Base-by-base conservation (phyloP, 1,140 invertebrate species). In the Yoshiicerus persimilis region DNA sequence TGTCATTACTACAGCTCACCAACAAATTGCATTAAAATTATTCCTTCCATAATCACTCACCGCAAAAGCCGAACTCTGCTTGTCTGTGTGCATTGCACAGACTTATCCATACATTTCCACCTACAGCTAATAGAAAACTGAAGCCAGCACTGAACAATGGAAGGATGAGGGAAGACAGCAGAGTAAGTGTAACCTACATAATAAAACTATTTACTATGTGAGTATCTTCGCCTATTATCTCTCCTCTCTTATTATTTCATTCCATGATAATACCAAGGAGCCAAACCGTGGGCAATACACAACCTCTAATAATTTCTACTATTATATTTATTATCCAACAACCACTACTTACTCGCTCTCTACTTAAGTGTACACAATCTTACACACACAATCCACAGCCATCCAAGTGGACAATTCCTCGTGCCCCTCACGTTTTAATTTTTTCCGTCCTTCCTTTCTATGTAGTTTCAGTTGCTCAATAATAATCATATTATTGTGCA, bases 1-100 rank as follows among this genome's bases (percentile, higher is more conserved):
- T 85, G 56, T 88, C 47, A 88, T 86, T 86, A 88, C 64, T 36
- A 20, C 85, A 77, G 34, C 86, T 80, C 66, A 75, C 86, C 86
- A 87, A 38, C 32, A 84, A 84, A 84, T 83, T 83, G 77, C 36
- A 38, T 38, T 83, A 83, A 30, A 83, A 83, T 84, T 84, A 30
- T 80, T 38, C 30, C 56, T 41, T 84, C 39, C 39, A 47, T 84
- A 47, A 84, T 62, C 41, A 30, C 32, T 47, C 83, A 84, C 83
- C 83, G 39, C 83, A 84, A 84, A 84, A 84, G 38, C 83, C 83
- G 38, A 47, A 25, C 38, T 30, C 38, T 47, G 32, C 75, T 34
- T 27, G 20, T 20, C 66, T 30, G 20, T 23, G 20, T 25, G 10
- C 4, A 64, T 2, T 64, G 1, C 13, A 39, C 1, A 1, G 1